These are phyloP conservation scores for Anguilla pacifica DNA, from an alignment of 2,797 vertebrate species.

Conservation along the genomic window DNA sequence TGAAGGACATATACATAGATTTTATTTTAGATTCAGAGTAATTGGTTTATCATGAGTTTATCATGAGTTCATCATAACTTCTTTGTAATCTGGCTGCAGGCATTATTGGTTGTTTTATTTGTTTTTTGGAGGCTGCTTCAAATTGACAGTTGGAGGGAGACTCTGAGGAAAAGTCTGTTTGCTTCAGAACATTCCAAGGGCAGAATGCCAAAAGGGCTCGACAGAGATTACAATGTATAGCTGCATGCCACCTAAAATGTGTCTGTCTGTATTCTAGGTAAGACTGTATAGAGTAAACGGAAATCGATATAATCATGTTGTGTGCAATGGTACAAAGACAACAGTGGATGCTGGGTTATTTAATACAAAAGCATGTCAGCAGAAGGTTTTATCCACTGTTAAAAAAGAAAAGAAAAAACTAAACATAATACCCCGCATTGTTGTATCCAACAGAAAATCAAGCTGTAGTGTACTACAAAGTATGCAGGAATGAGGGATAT, in stretches of 20 bases:
- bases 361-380: not conserved
- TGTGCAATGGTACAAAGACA: not conserved
- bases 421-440: not conserved
- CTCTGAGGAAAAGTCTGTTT: conserved; percentile 48
- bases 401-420: not conserved
- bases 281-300: conserved; percentile 8
- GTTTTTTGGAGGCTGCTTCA: conserved; percentile 4
- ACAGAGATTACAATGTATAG: conserved; percentile 58
- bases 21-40: conserved; percentile 27
- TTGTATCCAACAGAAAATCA: not conserved
- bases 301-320: not conserved
- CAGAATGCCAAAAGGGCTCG: conserved; percentile 65
- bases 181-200: conserved; percentile 70
- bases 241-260: conserved; percentile 51
- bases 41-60: not conserved
- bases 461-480: not conserved
- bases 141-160: not conserved
- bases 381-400: not conserved
- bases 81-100: not conserved
- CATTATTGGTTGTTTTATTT: not conserved
- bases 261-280: conserved; percentile 40
- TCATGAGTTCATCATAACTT: not conserved
- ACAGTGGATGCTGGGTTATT: not conserved
- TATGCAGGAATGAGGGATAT: not conserved
- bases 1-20: conserved; percentile 34